Evolutionary conservation across 2,888 invertebrate genomes (phyloP), one percentile per base, ranked within the genome.

Genomic region (Clitarchus hookeri): DNA sequence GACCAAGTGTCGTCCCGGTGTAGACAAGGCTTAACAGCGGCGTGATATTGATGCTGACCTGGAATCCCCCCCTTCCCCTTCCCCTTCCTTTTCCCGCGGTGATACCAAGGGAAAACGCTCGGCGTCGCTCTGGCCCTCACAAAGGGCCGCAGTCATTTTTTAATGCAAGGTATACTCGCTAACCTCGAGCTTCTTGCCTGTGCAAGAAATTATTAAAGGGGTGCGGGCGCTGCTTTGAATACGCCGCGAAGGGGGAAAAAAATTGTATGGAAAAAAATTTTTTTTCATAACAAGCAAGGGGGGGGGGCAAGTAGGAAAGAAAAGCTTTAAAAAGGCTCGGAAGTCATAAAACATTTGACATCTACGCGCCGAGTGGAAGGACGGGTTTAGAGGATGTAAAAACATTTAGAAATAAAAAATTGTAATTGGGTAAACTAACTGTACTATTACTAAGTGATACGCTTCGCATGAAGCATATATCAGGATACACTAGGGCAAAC

Each of bases 191-290:
- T 65, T 48, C 48, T 48, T 48, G 16, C 48, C 48, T 16, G 65
- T 8, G n/a, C 19, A n/a, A 65, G 65, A 65, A 65, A 23, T 65
- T 19, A 65, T 65, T 6, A 65, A n/a, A n/a, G 16, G 65, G 65
- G 65, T n/a, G n/a, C 23, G 65, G n/a, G 65, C 65, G 65, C 65
- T 65, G 65, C 65, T 65, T 65, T 65, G 65, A 65, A 65, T n/a
- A 19, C 65, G 65, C 23, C 23, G 65, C 65, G 65, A 19, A 16
- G 48, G 16, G 48, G 16, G 6, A 48, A 48, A 65, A 65, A 65
- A 65, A 65, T 19, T 65, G 12, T 23, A n/a, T 23, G n/a, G 0
- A 65, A 65, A 65, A n/a, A 16, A 65, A 12, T 53, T 19, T 8
- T n/a, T n/a, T n/a, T n/a, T n/a, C n/a, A n/a, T 23, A 16, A 19